These are phyloP conservation scores for Aplysia californica DNA, from an alignment of 1,140 invertebrate genomes.

Conservation along the genomic window DNA sequence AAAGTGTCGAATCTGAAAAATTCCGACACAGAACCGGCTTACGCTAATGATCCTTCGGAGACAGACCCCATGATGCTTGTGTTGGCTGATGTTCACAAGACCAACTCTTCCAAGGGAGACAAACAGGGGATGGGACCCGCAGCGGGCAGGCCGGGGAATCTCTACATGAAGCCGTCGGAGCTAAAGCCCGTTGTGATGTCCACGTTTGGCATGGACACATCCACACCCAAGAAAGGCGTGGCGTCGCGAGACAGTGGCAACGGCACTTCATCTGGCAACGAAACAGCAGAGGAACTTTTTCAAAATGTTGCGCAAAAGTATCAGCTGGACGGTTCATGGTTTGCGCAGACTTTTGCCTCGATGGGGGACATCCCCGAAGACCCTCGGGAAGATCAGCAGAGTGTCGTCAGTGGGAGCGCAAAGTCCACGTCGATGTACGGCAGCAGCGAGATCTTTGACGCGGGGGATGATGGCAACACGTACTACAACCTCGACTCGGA, in stretches of 20 bases:
- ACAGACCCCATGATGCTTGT: conserved; percentile 21
- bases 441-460: conserved; percentile 48
- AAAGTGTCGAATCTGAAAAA: conserved; percentile 11
- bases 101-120: background rate
- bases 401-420: conserved; percentile 42
- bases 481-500: conserved; percentile 48
- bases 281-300: conserved; percentile 2
- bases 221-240: background rate
- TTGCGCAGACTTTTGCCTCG: background rate
- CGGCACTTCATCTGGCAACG: too few relatives aligned
- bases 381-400: conserved; percentile 33
- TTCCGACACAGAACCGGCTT: background rate
- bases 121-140: too few relatives aligned
- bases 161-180: conserved; percentile 10
- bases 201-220: background rate
- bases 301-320: background rate
- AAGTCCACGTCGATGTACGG: conserved; percentile 46
- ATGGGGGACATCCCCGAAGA: conserved; percentile 37
- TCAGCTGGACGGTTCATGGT: background rate
- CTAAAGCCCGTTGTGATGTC: conserved; percentile 11
- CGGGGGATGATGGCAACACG: conserved; percentile 14
- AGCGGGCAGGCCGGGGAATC: conserved; percentile 11
- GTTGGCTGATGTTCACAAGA: conserved; percentile 33
- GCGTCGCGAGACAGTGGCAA: background rate
- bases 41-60: conserved; percentile 19